Evolutionary conservation across 2,113 vertebrate species (phyloP).

Genomic region (Zosterops pallidus): DNA sequence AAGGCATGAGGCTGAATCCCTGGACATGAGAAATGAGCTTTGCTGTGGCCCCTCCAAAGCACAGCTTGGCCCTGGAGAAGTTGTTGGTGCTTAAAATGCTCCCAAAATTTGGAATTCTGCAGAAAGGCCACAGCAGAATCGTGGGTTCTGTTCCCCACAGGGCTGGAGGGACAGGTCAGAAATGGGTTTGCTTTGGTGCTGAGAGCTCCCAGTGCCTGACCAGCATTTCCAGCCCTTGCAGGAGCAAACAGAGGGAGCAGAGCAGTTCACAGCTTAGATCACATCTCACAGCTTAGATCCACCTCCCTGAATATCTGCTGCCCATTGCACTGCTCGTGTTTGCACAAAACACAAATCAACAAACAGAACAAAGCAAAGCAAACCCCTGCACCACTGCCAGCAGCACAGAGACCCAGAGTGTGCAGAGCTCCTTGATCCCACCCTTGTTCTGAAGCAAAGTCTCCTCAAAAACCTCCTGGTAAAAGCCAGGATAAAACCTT

Average conservation of each 20-base stretch:
- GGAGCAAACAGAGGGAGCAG: not conserved
- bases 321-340: not conserved
- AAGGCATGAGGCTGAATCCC: not conserved
- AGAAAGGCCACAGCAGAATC: not conserved
- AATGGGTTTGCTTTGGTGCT: not conserved
- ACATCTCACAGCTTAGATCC: rapidly evolving
- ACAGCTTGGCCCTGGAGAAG: not conserved
- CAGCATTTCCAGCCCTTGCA: not conserved
- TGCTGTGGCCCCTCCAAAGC: not conserved
- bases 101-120: not conserved
- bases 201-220: not conserved
- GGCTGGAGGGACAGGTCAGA: too few relatives aligned
- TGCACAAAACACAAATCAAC: not conserved
- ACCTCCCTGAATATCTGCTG: not conserved
- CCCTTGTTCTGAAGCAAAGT: not conserved
- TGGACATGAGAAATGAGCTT: not conserved
- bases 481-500: not conserved
- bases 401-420: not conserved
- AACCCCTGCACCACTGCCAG: not conserved
- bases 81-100: not conserved
- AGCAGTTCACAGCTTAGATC: rapidly evolving
- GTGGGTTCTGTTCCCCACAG: not conserved
- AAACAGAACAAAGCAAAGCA: not conserved
- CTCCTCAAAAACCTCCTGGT: not conserved
- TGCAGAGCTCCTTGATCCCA: not conserved